Percentiles rank a stretch among this genome's conserved stretches.
Conservation (phyloP, 2,113 vertebrate genomes). For the Uria lomvia region DNA sequence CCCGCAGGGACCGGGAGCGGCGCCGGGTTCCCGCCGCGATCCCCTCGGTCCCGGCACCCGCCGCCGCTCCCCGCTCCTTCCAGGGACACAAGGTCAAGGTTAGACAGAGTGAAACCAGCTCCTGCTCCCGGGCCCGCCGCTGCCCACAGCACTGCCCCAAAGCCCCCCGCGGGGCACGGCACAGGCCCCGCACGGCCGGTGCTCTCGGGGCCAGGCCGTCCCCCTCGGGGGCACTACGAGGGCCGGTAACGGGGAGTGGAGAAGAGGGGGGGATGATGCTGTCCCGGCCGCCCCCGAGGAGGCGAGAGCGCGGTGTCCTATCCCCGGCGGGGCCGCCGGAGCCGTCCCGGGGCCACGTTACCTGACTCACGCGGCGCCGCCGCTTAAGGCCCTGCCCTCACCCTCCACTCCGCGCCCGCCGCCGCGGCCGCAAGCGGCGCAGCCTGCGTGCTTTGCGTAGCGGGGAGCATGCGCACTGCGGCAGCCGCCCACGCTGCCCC, state of each 20-base stretch:
- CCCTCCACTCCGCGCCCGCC: background rate
- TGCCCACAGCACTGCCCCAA: background rate
- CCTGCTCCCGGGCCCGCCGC: background rate
- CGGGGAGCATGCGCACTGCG: background rate
- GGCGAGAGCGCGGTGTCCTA: background rate
- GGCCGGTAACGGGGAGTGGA: too few relatives aligned
- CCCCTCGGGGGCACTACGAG: background rate
- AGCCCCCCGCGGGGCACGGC: background rate
- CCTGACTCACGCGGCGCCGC: constrained; percentile 1
- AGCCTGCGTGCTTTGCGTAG: background rate
- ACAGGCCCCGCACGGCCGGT: background rate
- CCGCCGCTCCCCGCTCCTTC: background rate
- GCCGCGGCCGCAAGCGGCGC: background rate
- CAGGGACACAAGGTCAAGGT: background rate
- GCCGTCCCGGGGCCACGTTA: background rate
- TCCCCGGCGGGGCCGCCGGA: too few relatives aligned
- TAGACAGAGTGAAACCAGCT: background rate
- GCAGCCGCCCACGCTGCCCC: background rate
- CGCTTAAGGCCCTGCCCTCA: background rate
- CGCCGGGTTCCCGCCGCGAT: too few relatives aligned
- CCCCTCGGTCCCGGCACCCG: background rate
- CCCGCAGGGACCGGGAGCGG: background rate
- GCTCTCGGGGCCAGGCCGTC: background rate
- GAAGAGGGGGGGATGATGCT: rapidly evolving
- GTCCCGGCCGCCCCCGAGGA: background rate